Conservation (phyloP, 53 echinoderm and acorn worm genomes). For the Stichopus horrens region DNA sequence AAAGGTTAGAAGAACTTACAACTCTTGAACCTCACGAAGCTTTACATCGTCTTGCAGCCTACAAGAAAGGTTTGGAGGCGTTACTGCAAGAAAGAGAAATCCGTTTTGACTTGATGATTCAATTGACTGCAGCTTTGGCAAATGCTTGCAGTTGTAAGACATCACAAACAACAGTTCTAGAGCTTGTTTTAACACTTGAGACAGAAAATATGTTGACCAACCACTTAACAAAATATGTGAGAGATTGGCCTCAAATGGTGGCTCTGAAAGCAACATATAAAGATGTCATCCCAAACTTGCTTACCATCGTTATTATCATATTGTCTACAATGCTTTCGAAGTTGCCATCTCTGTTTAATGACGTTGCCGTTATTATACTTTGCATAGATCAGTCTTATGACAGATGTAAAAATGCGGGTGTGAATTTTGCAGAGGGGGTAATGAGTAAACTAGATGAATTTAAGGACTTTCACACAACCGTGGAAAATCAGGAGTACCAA, state of each 20-base stretch:
- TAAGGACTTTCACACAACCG: conserved; percentile 37
- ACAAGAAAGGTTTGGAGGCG: conserved; percentile 61
- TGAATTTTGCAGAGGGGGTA: conserved; percentile 45
- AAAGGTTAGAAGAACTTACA: conserved; percentile 60
- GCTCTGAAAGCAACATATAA: conserved; percentile 31
- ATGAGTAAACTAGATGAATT: conserved; percentile 47
- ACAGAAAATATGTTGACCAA: conserved; percentile 59
- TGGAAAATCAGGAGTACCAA: conserved; percentile 46
- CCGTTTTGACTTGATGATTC: conserved; percentile 69
- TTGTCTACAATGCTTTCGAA: conserved; percentile 63
- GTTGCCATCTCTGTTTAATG: conserved; percentile 52
- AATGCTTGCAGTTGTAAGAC: conserved; percentile 60
- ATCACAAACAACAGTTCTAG: conserved; percentile 55
- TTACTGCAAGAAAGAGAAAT: conserved; percentile 65
- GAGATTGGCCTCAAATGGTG: conserved; percentile 52
- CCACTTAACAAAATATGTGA: conserved; percentile 62
- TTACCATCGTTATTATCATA: conserved; percentile 58
- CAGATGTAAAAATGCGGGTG: conserved; percentile 43
- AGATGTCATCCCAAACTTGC: conserved; percentile 47
- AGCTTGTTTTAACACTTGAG: conserved; percentile 57
- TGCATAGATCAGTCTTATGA: conserved; percentile 53
- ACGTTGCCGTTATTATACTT: conserved; percentile 60
- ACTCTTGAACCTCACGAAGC: conserved; percentile 55
- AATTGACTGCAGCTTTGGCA: conserved; percentile 58
- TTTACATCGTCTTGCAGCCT: conserved; percentile 57